Base-by-base conservation (phyloP, 2,797 vertebrate species). In the Gymnoscopelus braueri region DNA sequence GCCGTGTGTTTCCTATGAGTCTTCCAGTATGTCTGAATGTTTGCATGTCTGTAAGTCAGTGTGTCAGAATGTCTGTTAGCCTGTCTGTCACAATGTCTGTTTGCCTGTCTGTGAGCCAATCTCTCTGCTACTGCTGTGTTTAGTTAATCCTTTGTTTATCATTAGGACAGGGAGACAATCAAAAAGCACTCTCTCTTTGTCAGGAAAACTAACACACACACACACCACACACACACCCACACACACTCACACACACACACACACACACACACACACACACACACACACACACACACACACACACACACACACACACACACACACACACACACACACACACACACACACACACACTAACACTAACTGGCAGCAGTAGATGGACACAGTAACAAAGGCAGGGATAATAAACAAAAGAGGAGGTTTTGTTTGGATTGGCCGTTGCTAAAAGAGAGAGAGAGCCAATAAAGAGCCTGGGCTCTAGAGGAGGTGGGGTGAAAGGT, bases 401-500 rank as follows among this genome's bases (percentile, higher is more conserved):
- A 77, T 80, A 77, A 81, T 88, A 87, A 88, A 92, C 88, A 90
- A 88, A 19, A 86, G 84, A 77, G 74, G 24, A 55, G 1, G 39
- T 84, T 44, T 89, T 92, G 87, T 90, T 92, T 89, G 86, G 84
- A 84, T 80, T 72, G 78, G 71, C 64, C 3, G 2, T 11, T 69
- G 51, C 9, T 13, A 80, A 80, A 82, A 79, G 78, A 88, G 50
- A 67, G 50, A 65, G 71, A 77, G 75, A 81, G 87, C 80, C 84
- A 81, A 87, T 89, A 88, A 88, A 90, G 80, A 67, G 78, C 71
- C 81, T 86, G 57, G 61, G 71, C 83, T 85, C 75, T 60, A 67
- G 69, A 87, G 79, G 78, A 80, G 79, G 75, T 49, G 65, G 65
- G 89, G 88, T 88, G 68, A 84, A 77, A 88, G 90, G 86, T 91